Evolutionary conservation across 2,888 invertebrate species (phyloP), one percentile per base, ranked within the genome.

Genomic region (Melinaea menophilus): DNA sequence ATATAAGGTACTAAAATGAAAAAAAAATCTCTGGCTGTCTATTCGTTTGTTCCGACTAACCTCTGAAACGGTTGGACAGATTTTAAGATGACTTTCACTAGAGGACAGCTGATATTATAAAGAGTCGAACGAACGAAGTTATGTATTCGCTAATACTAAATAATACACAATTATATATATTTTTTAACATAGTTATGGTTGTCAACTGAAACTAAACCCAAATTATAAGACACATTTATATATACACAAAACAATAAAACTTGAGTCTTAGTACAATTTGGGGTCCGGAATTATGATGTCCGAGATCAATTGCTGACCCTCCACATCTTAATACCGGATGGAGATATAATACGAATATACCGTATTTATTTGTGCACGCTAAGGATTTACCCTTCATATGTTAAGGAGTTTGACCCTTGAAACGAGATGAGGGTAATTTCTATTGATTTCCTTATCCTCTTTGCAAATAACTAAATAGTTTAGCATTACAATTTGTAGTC

Each of bases 351-450:
- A 82, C 78, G 80, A 76, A 72, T 77, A 78, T 73, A 73, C 75
- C 85, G 85, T 84, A 86, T 87, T 89, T 88, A 90, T 89, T 90
- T 89, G 85, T 89, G 88, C 81, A 79, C 83, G 82, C 80, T 85
- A 84, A 86, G 85, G 87, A 85, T 83, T 82, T 81, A 75, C 80
- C 84, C 85, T 78, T 80, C 85, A 79, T 81, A 82, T 82, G 83
- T 81, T 88, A 88, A 88, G 87, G 86, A 78, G 84, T 75, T 77
- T 79, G 85, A 87, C 86, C 84, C 81, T 72, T 72, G 76, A 83
- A 87, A 88, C 75, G 79, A 83, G 85, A 88, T 86, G 83, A 82
- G 74, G 77, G 79, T 85, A 88, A 87, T 88, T 88, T 87, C 81
- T 80, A 78, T 83, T 79, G 81, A 83, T 81, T 82, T 73, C 79